These are phyloP conservation scores for Chrysina gloriosa DNA, from an alignment of 2,888 invertebrate species.

Conservation along the genomic window DNA sequence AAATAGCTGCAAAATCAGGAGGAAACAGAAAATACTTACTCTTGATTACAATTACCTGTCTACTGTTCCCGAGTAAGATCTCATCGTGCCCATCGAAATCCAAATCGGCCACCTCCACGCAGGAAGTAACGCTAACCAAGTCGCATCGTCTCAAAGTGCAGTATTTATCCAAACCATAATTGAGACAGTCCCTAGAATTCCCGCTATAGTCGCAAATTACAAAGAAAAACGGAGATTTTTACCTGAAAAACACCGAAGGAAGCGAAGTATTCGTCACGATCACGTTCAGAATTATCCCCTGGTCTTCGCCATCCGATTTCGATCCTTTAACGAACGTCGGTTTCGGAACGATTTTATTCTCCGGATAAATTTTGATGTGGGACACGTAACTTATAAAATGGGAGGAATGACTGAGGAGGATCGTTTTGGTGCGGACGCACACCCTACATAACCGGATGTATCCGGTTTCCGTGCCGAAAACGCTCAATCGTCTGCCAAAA, in stretches of 20 bases:
- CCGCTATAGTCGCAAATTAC: not conserved
- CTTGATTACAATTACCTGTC: slow-evolving; percentile 26
- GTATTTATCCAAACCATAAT: slow-evolving; percentile 65
- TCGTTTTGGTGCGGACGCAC: slow-evolving; percentile 65
- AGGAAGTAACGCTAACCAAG: slow-evolving; percentile 70
- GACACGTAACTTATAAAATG: slow-evolving; percentile 70
- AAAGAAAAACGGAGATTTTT: slow-evolving; percentile 41
- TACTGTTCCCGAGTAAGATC: slow-evolving; percentile 76
- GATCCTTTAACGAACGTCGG: slow-evolving; percentile 54
- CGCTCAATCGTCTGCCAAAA: slow-evolving; percentile 67
- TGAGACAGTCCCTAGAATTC: slow-evolving; percentile 65
- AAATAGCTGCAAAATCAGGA: too few species aligned
- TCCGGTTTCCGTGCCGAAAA: slow-evolving; percentile 73
- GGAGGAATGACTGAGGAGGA: slow-evolving; percentile 67
- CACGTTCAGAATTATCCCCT: slow-evolving; percentile 65
- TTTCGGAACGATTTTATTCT: slow-evolving; percentile 51
- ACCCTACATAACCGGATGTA: slow-evolving; percentile 68
- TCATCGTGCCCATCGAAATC: slow-evolving; percentile 78
- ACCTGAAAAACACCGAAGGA: slow-evolving; percentile 71
- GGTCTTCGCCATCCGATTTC: slow-evolving; percentile 35
- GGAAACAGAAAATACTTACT: not conserved
- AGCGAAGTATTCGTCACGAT: slow-evolving; percentile 70
- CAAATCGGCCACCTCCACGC: slow-evolving; percentile 73
- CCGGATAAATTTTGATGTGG: slow-evolving; percentile 66
- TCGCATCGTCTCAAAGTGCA: slow-evolving; percentile 67